Conservation (phyloP, 2,888 invertebrate species). For the Zygothrica quintamaculata region DNA sequence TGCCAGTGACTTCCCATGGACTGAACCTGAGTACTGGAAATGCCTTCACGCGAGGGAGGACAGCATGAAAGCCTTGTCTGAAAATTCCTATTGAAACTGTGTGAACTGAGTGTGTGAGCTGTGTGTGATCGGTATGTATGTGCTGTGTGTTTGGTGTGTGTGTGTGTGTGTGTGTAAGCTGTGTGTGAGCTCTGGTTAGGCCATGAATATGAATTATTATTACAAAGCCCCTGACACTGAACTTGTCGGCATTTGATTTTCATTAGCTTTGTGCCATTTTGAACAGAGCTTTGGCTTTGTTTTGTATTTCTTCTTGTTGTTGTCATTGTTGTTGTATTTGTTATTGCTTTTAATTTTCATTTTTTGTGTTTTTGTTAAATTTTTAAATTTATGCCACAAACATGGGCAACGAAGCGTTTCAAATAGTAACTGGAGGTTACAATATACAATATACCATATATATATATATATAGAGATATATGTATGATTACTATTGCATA, state of each 20-base stretch:
- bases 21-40: too few relatives aligned
- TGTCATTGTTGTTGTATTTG: too few relatives aligned
- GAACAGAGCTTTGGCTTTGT: slow-evolving; percentile 24
- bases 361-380: slow-evolving; percentile 28
- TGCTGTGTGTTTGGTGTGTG: too few relatives aligned
- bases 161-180: not conserved
- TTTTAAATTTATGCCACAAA: slow-evolving; percentile 60
- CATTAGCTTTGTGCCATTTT: slow-evolving; percentile 26
- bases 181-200: not conserved
- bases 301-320: too few relatives aligned
- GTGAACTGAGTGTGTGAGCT: too few relatives aligned
- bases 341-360: too few relatives aligned
- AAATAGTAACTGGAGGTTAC: slow-evolving; percentile 39
- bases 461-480: too few relatives aligned
- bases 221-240: slow-evolving; percentile 42
- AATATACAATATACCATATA: not conserved
- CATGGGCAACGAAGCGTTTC: slow-evolving; percentile 45
- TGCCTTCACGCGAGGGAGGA: too few relatives aligned
- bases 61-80: too few relatives aligned
- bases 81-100: too few relatives aligned
- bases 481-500: slow-evolving; percentile 26
- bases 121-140: too few relatives aligned
- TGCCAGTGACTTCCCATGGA: too few relatives aligned
- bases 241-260: slow-evolving; percentile 43
- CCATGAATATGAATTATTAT: slow-evolving; percentile 19